A percentile compares a stretch with the other conserved stretches of the same genome.
Evolutionary conservation across 2,797 vertebrate species (phyloP).

Genomic region (Molossus molossus): DNA sequence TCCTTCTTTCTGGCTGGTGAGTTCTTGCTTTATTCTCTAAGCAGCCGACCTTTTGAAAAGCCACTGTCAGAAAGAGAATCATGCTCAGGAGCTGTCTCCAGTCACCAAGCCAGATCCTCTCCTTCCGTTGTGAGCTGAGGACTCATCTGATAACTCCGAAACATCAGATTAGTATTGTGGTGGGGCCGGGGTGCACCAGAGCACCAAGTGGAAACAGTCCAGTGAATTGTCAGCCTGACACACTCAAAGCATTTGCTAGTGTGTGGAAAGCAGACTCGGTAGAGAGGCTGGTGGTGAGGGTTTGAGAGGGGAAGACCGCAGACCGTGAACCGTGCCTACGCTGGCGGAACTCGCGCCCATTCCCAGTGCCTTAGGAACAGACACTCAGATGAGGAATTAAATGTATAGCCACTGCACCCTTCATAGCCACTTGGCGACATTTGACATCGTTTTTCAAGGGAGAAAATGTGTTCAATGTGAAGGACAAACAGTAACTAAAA

Average conservation of each 20-base stretch:
- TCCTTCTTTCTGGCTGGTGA: constrained; percentile 17
- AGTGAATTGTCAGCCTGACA: background rate
- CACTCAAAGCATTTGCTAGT: background rate
- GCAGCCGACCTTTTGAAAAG: constrained; percentile 31
- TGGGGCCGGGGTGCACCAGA: background rate
- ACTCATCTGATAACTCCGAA: background rate
- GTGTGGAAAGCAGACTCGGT: background rate
- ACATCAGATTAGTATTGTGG: background rate
- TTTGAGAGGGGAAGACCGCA: background rate
- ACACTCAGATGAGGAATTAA: background rate
- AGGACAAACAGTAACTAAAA: constrained; percentile 4
- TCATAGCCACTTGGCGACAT: background rate
- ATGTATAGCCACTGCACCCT: background rate
- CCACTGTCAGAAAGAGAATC: background rate
- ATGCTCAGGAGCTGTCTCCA: background rate
- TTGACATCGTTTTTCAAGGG: background rate
- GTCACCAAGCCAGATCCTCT: background rate
- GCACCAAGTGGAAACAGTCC: background rate
- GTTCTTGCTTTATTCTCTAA: constrained; percentile 51
- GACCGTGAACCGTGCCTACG: background rate
- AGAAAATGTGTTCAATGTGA: background rate
- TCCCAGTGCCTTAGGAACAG: background rate
- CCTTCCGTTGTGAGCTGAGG: background rate
- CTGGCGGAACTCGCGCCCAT: background rate
- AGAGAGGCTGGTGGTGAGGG: background rate